Base-by-base conservation (phyloP, 2,797 vertebrate genomes). In the Coreius guichenoti region DNA sequence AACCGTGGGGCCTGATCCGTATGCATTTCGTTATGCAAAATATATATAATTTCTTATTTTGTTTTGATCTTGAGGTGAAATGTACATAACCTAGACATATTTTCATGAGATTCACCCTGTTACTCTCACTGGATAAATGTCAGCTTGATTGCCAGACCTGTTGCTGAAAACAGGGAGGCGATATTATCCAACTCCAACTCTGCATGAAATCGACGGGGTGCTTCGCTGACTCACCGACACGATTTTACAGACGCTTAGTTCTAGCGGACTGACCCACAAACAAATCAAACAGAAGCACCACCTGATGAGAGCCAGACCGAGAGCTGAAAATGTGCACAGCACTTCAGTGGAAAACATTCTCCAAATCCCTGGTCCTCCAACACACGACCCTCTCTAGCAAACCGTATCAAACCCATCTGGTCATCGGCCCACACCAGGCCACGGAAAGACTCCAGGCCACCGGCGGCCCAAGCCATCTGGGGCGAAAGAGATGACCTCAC, bases 341-440 rank as follows among this genome's bases (percentile, higher is more conserved):
- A 17, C 14, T 43, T 13, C 68, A 7, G 4, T 43, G 36, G 36
- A 14, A 70, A 43, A 70, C 5, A 70, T 21, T 47, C 43, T 5
- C 49, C 17, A 31, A 31, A 65, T 65, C 61, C 6, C 26, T 31
- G 14, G 26, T 65, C 6, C 26, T 65, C 26, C 0, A 31, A 31
- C 14, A 8, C 26, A 65, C 26, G 4, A 16, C 8, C 67, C 58
- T 61, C 68, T 78, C 74, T 11, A 33, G 61, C 82, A 86, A 82
- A 80, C 81, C 61, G 26, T 43, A 29, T 78, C 68, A 8, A 5
- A 77, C 79, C 88, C 88, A 84, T 86, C 88, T 86, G 86, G 74
- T 82, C 21, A 33, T 21, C 65, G 14, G 14, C 26, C 61, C 61
- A 3, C 61, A 14, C 61, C 58, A 14, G 26, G 26, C 26, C 26